A percentile compares a stretch with the other conserved stretches of the same genome.
phyloP scores from a whole-genome alignment of 2,797 vertebrate genomes.

The Muscicapa comitata region DNA sequence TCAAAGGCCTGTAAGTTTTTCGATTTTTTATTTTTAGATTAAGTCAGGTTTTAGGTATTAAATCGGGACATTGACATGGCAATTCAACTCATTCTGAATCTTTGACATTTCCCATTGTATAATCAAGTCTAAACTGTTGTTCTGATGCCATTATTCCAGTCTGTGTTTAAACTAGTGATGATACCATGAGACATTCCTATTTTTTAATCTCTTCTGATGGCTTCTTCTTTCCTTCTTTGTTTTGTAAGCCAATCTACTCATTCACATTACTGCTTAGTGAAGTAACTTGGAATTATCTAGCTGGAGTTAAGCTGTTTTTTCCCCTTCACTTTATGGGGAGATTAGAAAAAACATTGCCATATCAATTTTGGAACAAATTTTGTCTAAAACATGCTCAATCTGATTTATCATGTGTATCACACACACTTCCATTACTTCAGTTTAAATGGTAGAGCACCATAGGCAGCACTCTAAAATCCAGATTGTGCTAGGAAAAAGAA shows the following conservation, averaged over 20 bases:
- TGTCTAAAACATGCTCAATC: background rate
- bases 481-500: background rate
- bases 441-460: background rate
- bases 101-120: background rate
- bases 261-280: background rate
- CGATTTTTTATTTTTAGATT: background rate
- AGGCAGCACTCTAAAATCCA: background rate
- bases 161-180: background rate
- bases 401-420: background rate
- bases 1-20: background rate
- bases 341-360: background rate
- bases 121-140: background rate
- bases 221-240: background rate
- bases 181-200: background rate
- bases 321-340: background rate
- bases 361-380: background rate
- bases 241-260: background rate
- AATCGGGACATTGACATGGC: background rate
- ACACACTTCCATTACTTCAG: background rate
- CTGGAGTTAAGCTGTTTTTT: background rate
- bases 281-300: background rate
- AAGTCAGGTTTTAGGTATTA: background rate
- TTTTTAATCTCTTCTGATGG: background rate
- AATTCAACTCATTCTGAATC: background rate
- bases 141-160: background rate